A percentile compares a stretch with the other conserved stretches of the same genome.
These are phyloP conservation scores for Hirtodrosophila trivittata DNA, from an alignment of 2,888 invertebrate species.

Conservation along the genomic window DNA sequence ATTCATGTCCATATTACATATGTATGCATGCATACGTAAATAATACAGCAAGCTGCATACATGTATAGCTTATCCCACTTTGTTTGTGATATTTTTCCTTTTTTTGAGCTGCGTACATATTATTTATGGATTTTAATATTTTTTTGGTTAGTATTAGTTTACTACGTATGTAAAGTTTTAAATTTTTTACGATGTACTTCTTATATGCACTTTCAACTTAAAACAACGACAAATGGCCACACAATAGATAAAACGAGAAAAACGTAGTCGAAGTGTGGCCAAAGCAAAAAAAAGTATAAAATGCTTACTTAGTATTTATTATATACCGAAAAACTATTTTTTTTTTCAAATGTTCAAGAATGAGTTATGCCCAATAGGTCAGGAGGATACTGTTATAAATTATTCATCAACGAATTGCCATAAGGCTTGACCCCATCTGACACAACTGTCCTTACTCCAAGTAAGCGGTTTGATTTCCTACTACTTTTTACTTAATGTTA, in stretches of 20 bases:
- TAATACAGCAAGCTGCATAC: constrained; percentile 63
- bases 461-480: no score
- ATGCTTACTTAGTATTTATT: constrained; percentile 18
- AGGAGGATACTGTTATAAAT: no score
- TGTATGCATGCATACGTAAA: constrained; percentile 48
- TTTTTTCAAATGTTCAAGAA: no score
- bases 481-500: no score
- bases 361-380: no score
- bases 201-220: constrained; percentile 59
- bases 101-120: not conserved
- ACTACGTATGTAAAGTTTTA: constrained; percentile 32
- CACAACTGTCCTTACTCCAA: no score
- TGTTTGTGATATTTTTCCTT: constrained; percentile 16
- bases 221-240: constrained; percentile 62
- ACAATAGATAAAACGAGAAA: constrained; percentile 60
- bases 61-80: constrained; percentile 56
- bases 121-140: not conserved
- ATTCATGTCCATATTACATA: constrained; percentile 45
- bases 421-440: no score
- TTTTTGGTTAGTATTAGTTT: constrained; percentile 25
- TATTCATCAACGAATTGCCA: no score
- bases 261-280: constrained; percentile 42
- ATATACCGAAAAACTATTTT: constrained; percentile 6
- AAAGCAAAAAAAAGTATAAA: constrained; percentile 1
- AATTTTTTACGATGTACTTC: constrained; percentile 34